Percentiles rank a stretch among this genome's conserved stretches.
These are phyloP conservation scores for Lepilemur septentrionalis DNA, from an alignment of 2,797 vertebrate species.

Conservation along the genomic window DNA sequence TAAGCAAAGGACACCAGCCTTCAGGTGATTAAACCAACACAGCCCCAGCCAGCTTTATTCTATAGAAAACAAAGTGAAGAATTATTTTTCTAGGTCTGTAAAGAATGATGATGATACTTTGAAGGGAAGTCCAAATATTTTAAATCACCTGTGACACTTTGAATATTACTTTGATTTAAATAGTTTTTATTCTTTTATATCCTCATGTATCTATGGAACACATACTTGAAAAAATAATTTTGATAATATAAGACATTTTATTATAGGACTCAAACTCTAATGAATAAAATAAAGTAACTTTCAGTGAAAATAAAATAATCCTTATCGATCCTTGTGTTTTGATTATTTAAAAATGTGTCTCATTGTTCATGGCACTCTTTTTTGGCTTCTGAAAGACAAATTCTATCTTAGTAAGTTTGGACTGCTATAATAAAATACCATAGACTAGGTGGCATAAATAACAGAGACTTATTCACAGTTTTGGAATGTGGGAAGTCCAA, in stretches of 20 bases:
- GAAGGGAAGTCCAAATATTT: neutral
- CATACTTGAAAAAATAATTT: neutral
- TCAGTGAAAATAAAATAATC: neutral
- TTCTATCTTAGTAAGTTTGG: neutral
- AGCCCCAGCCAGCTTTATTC: neutral
- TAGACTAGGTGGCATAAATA: neutral
- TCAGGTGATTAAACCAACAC: accelerated
- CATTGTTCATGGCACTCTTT: neutral
- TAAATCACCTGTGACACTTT: neutral
- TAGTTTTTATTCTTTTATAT: neutral
- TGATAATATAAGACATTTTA: neutral
- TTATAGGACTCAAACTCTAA: neutral
- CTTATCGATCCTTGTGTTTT: neutral
- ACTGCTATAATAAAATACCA: neutral
- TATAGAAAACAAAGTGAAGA: too few species aligned
- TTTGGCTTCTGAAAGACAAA: neutral
- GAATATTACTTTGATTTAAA: neutral
- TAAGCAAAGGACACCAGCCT: accelerated
- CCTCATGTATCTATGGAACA: neutral
- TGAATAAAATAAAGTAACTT: neutral
- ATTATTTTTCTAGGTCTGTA: too few species aligned
- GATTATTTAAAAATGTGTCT: neutral
- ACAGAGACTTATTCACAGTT: neutral
- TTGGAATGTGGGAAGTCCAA: neutral
- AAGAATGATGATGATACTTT: too few species aligned